A percentile compares a stretch with the other conserved stretches of the same genome.
These are phyloP conservation scores for Poecilia latipinna DNA, from an alignment of 2,113 vertebrate species.

Conservation along the genomic window DNA sequence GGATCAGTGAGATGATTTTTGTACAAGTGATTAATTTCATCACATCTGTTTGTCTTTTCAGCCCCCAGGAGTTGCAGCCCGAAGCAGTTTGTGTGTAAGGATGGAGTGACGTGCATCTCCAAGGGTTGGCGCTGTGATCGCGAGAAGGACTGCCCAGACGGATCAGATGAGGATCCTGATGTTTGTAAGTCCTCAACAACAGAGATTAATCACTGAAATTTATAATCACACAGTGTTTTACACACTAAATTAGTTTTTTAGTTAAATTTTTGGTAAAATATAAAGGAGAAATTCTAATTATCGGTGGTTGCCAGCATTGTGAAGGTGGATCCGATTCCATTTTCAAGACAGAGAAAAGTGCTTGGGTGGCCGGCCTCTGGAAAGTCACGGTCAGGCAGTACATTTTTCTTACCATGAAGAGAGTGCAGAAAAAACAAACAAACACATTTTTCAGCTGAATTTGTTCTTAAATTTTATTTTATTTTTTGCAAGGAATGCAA, in stretches of 20 bases:
- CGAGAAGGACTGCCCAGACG: conserved; percentile 97
- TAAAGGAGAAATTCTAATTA: not conserved
- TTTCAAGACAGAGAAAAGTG: no score
- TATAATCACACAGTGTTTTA: no score
- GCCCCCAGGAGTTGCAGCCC: conserved; percentile 96
- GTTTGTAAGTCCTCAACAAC: conserved; percentile 86
- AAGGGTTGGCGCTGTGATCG: conserved; percentile 98
- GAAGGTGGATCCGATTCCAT: not conserved
- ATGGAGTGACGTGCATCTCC: conserved; percentile 96
- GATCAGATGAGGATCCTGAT: conserved; percentile 93
- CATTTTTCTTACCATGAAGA: no score
- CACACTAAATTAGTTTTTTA: no score
- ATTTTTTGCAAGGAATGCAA: not conserved
- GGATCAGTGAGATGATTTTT: conserved; percentile 33
- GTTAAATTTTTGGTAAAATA: no score
- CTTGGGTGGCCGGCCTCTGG: not conserved
- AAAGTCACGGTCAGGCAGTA: no score
- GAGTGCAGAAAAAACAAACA: no score
- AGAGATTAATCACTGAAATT: no score
- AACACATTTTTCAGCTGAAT: no score
- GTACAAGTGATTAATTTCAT: conserved; percentile 27
- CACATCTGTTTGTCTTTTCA: conserved; percentile 65
- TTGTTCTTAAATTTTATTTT: no score
- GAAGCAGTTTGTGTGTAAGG: conserved; percentile 97
- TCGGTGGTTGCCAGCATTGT: not conserved